These are phyloP conservation scores for Aplocera efformata DNA, from an alignment of 2,888 invertebrate genomes.

Conservation along the genomic window DNA sequence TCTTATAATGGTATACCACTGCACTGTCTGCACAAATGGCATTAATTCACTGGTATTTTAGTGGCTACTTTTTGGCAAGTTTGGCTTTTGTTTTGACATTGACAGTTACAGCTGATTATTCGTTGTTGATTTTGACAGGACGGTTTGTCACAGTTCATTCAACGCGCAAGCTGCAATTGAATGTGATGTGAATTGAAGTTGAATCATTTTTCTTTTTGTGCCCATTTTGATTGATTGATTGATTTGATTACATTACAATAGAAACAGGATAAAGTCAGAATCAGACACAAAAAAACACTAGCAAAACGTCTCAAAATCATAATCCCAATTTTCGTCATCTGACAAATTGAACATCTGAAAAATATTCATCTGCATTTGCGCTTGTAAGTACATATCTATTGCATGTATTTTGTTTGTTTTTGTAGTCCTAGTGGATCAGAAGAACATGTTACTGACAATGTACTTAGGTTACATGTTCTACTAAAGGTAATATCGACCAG, in stretches of 20 bases:
- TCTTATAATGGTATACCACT: too few relatives aligned
- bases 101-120: neutral
- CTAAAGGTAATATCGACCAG: constrained; percentile 3
- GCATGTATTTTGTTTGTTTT: constrained; percentile 26
- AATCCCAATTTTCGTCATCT: constrained; percentile 4
- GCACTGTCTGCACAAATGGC: too few relatives aligned
- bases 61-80: too few relatives aligned
- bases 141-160: constrained; percentile 5
- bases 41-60: too few relatives aligned
- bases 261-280: constrained; percentile 13
- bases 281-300: constrained; percentile 18
- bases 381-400: constrained; percentile 22
- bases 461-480: neutral
- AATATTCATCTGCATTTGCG: constrained; percentile 18
- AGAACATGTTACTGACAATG: constrained; percentile 5
- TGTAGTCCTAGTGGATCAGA: constrained; percentile 19
- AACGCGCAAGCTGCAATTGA: constrained; percentile 16
- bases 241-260: constrained; percentile 14
- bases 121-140: neutral
- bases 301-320: constrained; percentile 18
- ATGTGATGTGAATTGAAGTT: too few relatives aligned
- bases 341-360: constrained; percentile 3
- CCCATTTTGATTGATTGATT: constrained; percentile 27
- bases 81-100: too few relatives aligned
- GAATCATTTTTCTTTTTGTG: constrained; percentile 25